phyloP scores from a whole-genome alignment of 2,888 invertebrate genomes.

The Tillus elongatus region DNA sequence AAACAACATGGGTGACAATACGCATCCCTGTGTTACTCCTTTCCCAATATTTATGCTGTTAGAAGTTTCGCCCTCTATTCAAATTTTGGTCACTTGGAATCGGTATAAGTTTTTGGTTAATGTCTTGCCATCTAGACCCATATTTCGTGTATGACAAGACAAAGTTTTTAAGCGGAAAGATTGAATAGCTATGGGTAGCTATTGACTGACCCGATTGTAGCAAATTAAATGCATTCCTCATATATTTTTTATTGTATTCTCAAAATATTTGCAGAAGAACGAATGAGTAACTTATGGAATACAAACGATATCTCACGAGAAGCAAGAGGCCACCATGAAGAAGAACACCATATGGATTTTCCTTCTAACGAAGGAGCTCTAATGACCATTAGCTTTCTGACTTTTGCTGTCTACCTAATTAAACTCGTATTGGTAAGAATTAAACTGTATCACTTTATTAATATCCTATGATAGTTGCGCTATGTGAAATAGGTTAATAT shows the following conservation, averaged over 20 bases:
- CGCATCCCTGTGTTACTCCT: too few relatives aligned
- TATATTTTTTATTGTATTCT: slow-evolving; percentile 2
- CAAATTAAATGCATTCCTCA: background rate
- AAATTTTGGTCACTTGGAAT: too few relatives aligned
- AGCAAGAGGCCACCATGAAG: slow-evolving; percentile 30
- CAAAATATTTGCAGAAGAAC: slow-evolving; percentile 12
- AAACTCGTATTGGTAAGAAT: slow-evolving; percentile 74
- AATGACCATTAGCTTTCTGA: slow-evolving; percentile 75
- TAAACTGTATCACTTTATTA: too few relatives aligned
- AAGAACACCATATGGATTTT: slow-evolving; percentile 55
- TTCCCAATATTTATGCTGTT: too few relatives aligned
- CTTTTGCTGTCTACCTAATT: slow-evolving; percentile 76
- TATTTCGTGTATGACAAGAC: too few relatives aligned
- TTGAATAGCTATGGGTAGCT: background rate
- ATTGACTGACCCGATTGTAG: background rate
- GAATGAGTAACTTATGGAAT: slow-evolving; percentile 23
- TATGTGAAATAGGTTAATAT: background rate
- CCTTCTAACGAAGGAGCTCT: slow-evolving; percentile 73
- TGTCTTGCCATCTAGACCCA: too few relatives aligned
- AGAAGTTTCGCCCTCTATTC: too few relatives aligned
- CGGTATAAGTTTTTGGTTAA: too few relatives aligned
- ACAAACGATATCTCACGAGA: slow-evolving; percentile 15
- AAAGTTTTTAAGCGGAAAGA: too few relatives aligned
- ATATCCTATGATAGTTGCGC: background rate
- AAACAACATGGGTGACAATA: too few relatives aligned